These are phyloP conservation scores for Tenebrosternarchus preto DNA, from an alignment of 2,113 vertebrate genomes.

Conservation along the genomic window DNA sequence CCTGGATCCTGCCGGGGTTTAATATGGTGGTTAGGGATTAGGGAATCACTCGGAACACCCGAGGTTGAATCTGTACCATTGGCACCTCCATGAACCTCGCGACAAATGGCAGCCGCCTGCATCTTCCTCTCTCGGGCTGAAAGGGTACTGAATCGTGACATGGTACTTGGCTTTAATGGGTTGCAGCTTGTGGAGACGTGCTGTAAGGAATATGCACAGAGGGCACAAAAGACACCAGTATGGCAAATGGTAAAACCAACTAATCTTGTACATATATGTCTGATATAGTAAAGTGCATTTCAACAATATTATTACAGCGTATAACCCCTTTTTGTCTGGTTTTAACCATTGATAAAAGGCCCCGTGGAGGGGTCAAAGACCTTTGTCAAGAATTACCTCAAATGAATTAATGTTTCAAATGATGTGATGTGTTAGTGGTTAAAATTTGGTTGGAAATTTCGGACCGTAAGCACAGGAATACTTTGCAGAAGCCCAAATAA, in stretches of 20 bases:
- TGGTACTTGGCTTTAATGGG: conserved; percentile 68
- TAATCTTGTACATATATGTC: background rate
- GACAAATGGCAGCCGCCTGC: conserved; percentile 86
- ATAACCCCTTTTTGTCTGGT: background rate
- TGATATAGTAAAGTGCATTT: background rate
- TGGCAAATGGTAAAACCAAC: background rate
- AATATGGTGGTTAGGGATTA: background rate
- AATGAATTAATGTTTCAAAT: background rate
- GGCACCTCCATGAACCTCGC: conserved; percentile 85
- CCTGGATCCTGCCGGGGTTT: background rate
- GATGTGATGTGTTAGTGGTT: background rate
- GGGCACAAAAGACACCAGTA: conserved; percentile 59
- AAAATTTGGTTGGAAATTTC: too few relatives aligned
- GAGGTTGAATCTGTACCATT: conserved; percentile 70
- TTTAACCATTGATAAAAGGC: conserved; percentile 9
- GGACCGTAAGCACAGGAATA: background rate
- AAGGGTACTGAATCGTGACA: conserved; percentile 85
- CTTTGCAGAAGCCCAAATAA: background rate
- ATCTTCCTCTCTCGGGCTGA: conserved; percentile 84
- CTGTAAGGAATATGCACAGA: conserved; percentile 73
- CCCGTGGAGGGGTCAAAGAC: background rate
- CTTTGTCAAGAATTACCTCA: background rate
- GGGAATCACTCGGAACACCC: background rate
- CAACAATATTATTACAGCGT: background rate
- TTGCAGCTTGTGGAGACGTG: conserved; percentile 43